phyloP scores from a whole-genome alignment of 1,140 invertebrate genomes.

The Maconellicoccus hirsutus region DNA sequence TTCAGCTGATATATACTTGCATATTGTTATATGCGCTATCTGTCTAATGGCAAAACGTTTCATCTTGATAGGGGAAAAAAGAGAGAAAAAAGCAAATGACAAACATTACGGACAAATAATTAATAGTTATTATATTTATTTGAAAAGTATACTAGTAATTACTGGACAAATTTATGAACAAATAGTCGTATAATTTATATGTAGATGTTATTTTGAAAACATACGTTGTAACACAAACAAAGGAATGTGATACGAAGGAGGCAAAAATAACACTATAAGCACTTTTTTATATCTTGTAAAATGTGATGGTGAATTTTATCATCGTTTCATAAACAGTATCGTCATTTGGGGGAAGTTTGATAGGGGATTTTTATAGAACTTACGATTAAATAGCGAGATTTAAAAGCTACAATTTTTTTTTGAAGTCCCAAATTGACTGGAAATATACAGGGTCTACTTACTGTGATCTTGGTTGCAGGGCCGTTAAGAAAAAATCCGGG shows the following conservation, averaged over 20 bases:
- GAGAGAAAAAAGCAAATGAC: background rate
- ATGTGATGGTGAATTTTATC: too few species aligned
- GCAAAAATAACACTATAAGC: too few species aligned
- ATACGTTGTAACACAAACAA: constrained; percentile 17
- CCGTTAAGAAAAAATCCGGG: too few species aligned
- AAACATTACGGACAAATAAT: constrained; percentile 13
- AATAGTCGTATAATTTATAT: constrained; percentile 22
- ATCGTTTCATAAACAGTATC: too few species aligned
- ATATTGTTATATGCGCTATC: constrained; percentile 1
- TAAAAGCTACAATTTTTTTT: too few species aligned
- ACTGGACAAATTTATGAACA: constrained; percentile 19
- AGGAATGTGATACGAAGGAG: constrained; percentile 11
- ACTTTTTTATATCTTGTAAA: too few species aligned
- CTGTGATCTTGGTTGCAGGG: too few species aligned
- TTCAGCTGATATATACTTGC: constrained; percentile 10
- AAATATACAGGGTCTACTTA: too few species aligned
- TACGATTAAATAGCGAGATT: too few species aligned
- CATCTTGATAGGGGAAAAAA: background rate
- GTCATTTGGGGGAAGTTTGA: too few species aligned
- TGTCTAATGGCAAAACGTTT: constrained; percentile 19
- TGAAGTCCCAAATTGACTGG: too few species aligned
- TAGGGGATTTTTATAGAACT: too few species aligned
- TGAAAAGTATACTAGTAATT: background rate
- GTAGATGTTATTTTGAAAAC: background rate
- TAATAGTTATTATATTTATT: constrained; percentile 11